phyloP scores from a whole-genome alignment of 2,888 invertebrate genomes.

The Drosophila cognata region DNA sequence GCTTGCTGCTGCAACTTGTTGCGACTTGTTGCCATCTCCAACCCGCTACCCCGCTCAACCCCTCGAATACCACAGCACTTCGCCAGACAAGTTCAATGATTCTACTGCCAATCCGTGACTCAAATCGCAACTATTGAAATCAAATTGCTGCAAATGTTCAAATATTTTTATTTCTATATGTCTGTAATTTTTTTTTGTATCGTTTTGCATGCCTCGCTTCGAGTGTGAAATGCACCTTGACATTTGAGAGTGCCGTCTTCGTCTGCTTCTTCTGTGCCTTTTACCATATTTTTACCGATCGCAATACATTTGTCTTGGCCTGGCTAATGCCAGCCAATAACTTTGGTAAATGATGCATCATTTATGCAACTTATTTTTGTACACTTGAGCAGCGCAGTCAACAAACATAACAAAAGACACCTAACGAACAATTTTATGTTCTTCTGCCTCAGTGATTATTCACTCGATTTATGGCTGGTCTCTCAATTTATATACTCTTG shows the following conservation, averaged over 20 bases:
- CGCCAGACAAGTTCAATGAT: constrained; percentile 75
- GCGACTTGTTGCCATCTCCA: constrained; percentile 17
- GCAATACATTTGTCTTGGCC: constrained; percentile 57
- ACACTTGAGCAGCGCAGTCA: constrained; percentile 1
- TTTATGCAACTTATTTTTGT: constrained; percentile 44
- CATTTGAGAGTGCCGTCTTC: constrained; percentile 55
- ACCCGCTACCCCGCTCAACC: neutral
- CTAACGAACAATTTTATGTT: constrained; percentile 36
- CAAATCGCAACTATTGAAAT: constrained; percentile 40
- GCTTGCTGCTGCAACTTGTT: constrained; percentile 30
- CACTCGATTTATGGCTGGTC: constrained; percentile 27
- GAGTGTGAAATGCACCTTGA: constrained; percentile 79
- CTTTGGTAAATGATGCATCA: constrained; percentile 54
- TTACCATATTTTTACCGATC: constrained; percentile 54
- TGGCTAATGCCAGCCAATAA: constrained; percentile 47
- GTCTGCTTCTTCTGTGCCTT: constrained; percentile 4
- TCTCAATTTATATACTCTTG: neutral
- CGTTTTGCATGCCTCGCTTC: constrained; percentile 21
- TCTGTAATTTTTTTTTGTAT: neutral
- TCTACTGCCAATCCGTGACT: constrained; percentile 61
- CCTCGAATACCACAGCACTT: neutral
- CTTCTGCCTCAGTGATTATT: constrained; percentile 15
- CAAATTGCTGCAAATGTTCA: constrained; percentile 69
- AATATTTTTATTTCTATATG: constrained; percentile 39
- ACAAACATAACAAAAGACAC: neutral